These are phyloP conservation scores for Hemibagrus wyckioides DNA, from an alignment of 2,113 vertebrate genomes.

Conservation along the genomic window DNA sequence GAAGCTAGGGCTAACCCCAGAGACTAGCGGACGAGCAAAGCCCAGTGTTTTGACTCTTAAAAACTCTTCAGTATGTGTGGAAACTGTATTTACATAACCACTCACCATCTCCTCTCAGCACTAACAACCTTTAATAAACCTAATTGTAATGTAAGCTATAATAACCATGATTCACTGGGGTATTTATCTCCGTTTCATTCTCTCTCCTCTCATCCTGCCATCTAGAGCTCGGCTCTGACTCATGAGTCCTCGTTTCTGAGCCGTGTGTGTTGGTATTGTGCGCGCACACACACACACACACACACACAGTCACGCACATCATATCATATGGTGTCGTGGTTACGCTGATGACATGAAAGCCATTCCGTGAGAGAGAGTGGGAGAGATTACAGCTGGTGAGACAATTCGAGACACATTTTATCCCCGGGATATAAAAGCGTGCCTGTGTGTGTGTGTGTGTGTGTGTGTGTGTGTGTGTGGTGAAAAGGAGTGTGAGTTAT, in stretches of 20 bases:
- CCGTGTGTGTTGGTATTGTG: background rate
- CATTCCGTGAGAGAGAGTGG: background rate
- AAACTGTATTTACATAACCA: constrained; percentile 1
- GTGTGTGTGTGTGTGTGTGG: background rate
- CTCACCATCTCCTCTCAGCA: background rate
- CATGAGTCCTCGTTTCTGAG: background rate
- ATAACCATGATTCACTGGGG: background rate
- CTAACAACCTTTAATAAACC: background rate
- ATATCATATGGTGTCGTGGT: constrained; percentile 15
- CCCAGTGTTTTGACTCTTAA: no score
- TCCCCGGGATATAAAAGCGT: background rate
- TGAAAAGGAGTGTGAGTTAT: background rate
- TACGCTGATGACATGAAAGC: background rate
- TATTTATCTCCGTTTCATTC: background rate
- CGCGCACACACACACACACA: background rate
- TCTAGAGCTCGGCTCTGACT: background rate
- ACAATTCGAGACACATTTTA: constrained; percentile 16
- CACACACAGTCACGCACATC: background rate
- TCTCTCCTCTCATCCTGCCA: background rate
- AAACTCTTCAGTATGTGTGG: background rate
- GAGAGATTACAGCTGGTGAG: constrained; percentile 33
- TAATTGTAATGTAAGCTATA: background rate
- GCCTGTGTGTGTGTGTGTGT: background rate
- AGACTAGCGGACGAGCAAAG: background rate
- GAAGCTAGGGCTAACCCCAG: background rate